phyloP scores from a whole-genome alignment of 2,797 vertebrate species.

The Todus mexicanus region DNA sequence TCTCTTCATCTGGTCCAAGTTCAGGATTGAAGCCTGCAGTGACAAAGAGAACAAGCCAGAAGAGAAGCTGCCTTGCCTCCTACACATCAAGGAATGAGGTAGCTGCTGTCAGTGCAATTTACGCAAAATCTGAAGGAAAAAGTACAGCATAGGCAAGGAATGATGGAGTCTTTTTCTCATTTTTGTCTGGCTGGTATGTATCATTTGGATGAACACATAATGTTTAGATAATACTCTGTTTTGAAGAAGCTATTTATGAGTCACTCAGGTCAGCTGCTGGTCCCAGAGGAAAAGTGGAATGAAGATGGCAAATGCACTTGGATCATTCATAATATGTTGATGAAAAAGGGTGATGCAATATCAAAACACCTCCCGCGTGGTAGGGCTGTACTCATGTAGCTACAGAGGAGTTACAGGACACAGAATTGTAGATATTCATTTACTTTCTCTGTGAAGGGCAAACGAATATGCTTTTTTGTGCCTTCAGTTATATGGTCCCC shows the following conservation, averaged over 20 bases:
- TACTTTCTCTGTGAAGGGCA: neutral
- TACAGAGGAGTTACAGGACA: neutral
- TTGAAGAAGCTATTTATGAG: conserved; percentile 22
- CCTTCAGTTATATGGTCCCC: neutral
- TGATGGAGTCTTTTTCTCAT: neutral
- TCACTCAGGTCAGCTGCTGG: neutral
- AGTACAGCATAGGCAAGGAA: neutral
- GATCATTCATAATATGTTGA: neutral
- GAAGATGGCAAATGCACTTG: neutral
- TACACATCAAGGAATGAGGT: neutral
- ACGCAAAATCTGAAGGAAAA: neutral
- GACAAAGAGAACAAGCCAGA: conserved; percentile 2
- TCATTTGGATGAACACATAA: neutral
- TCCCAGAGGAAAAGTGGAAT: neutral
- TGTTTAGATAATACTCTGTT: neutral
- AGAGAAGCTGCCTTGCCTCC: neutral
- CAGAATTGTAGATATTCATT: neutral
- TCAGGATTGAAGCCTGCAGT: neutral
- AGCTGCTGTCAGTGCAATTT: neutral
- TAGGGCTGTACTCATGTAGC: neutral
- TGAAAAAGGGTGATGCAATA: neutral
- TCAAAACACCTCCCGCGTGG: neutral
- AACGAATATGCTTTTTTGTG: neutral
- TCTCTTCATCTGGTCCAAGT: neutral
- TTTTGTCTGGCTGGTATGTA: neutral